Evolutionary conservation across 2,113 vertebrate species (phyloP), one percentile per base, ranked within the genome.

Genomic region (Rhizomys pruinosus): DNA sequence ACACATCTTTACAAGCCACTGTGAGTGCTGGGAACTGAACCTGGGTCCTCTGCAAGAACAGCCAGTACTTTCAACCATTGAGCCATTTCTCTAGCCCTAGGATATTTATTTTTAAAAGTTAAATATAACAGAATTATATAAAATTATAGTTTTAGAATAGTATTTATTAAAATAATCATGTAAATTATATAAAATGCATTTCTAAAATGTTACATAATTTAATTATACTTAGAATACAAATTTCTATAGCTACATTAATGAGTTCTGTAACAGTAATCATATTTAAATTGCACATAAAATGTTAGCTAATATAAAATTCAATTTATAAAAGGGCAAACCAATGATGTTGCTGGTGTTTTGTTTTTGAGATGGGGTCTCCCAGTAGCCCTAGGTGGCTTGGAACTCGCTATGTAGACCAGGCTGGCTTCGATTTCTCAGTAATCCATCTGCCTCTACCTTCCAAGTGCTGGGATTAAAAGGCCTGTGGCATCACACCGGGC

Each of bases 321-420:
- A 73, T 78, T 89, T 87, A 79, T 57, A 47, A 87, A 84, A 95
- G 64, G 74, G 71, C 92, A 94, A 87, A 34, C n/a, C 68, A 71
- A 0, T 42, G 73, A 72, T 71, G 25, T 68, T 88, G 64, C 37
- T 94, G 73, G 59, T n/a, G 11, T 52, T 52, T 52, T 52, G 47
- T 52, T 52, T 52, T 52, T 52, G 47, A 52, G 11, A 52, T 52
- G 47, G 47, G 47, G 47, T 52, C 47, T 52, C 47, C 47, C 47
- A 7, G 47, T 52, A 52, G 47, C 11, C 47, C 47, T 11, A 52
- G 11, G 6, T 52, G 47, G 47, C 47, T 11, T 52, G 47, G 47
- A 52, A 52, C 47, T 52, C 47, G 6, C 47, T 52, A 52, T 52
- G 47, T 52, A 52, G 47, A 52, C 47, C 11, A 52, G 47, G 47